Percentiles rank a stretch among this genome's conserved stretches.
Conservation (phyloP, 2,113 vertebrate genomes). For the Albula goreensis region DNA sequence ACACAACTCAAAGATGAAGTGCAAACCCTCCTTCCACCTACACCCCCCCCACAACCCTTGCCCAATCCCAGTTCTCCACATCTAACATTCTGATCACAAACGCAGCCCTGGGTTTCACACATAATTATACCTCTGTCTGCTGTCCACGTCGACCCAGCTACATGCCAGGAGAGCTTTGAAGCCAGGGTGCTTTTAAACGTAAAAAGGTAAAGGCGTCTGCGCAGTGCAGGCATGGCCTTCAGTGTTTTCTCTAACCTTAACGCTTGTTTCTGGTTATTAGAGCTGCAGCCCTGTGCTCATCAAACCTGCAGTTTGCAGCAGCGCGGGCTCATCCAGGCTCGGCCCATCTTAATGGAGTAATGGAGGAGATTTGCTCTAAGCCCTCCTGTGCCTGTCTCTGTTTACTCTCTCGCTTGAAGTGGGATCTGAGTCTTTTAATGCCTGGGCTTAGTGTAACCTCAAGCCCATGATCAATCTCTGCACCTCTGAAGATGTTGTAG, state of each 20-base stretch:
- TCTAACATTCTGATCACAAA: constrained; percentile 21
- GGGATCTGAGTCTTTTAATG: background rate
- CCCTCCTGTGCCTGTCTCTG: background rate
- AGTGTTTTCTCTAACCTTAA: constrained; percentile 7
- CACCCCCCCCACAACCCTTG: too few species aligned
- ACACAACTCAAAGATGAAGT: background rate
- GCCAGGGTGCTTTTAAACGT: constrained; percentile 23
- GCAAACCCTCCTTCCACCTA: too few species aligned
- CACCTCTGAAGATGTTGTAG: background rate
- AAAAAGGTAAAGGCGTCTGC: constrained; percentile 8
- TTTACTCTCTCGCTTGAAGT: background rate
- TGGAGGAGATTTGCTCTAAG: background rate
- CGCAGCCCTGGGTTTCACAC: constrained; percentile 23
- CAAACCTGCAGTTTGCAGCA: background rate
- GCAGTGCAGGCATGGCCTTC: background rate
- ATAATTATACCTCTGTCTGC: constrained; percentile 36
- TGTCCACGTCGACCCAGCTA: constrained; percentile 25
- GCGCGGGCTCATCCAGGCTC: background rate
- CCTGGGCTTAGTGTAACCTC: background rate
- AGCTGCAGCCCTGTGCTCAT: background rate
- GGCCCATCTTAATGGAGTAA: background rate
- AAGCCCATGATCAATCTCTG: background rate
- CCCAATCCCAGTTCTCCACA: too few species aligned
- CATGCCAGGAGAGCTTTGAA: constrained; percentile 33
- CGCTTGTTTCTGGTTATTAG: constrained; percentile 11